Base-by-base conservation (phyloP, 2,113 vertebrate species). In the Alligator sinensis region DNA sequence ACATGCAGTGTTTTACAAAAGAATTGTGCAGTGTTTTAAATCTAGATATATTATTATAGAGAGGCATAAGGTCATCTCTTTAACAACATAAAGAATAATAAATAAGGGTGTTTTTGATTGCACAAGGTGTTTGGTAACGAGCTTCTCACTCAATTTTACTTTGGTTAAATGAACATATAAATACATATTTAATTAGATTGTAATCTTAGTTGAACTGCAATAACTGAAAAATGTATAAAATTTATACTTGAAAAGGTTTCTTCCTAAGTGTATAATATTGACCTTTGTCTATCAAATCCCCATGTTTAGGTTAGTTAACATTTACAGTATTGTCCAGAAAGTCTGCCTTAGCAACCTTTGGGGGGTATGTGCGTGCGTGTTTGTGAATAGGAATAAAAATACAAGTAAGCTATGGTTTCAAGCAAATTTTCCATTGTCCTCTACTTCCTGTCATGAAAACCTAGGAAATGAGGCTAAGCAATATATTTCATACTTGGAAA, bases 401-500 rank as follows among this genome's bases (percentile, higher is more conserved):
- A 76, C 47, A 5, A 21, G 78, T 79, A 82, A 88, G 16, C 82
- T 93, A 80, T 91, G 86, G n/a, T 77, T 90, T 81, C 68, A 38
- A 38, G 68, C 72, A 54, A 91, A 60, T 66, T 59, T 10, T 62
- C 5, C 74, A 60, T n/a, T 79, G 6, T 47, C 84, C 61, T 70
- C 81, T 82, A n/a, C 72, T 92, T 88, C 68, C 79, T 80, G 30
- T n/a, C 78, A 57, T 0, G 7, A 92, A 91, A 59, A 95, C 82
- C 66, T 77, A 57, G 82, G 66, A 88, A 84, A 88, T 28, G 55
- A 76, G 89, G 88, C 89, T 19, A 61, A 91, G 22, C 19, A 87
- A 78, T 80, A 90, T 91, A 90, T 94, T 83, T 82, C 66, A 92
- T 93, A 83, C n/a, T 92, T 93, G 68, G 80, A 80, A 88, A 86